phyloP scores from a whole-genome alignment of 2,113 vertebrate genomes.

The Patagioenas fasciata region DNA sequence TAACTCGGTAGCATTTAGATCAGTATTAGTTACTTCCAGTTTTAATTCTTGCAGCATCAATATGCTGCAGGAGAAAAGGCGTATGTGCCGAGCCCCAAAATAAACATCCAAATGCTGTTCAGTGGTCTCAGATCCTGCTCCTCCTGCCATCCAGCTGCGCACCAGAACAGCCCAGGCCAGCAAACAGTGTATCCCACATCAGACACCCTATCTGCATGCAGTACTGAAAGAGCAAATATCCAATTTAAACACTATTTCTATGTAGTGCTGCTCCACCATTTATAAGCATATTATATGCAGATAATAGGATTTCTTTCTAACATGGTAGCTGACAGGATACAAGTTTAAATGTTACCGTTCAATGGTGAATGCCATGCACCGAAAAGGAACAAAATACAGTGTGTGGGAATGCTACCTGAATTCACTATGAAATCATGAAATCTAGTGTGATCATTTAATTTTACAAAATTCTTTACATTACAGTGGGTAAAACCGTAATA shows the following conservation, averaged over 20 bases:
- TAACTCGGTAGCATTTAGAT: not conserved
- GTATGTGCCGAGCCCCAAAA: not conserved
- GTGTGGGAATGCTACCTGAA: slow-evolving; percentile 47
- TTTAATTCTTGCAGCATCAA: not conserved
- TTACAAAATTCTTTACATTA: slow-evolving; percentile 71
- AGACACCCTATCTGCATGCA: slow-evolving; percentile 66
- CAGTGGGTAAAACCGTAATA: slow-evolving; percentile 69
- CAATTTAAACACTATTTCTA: slow-evolving; percentile 41
- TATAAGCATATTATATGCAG: slow-evolving; percentile 47
- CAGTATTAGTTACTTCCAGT: not conserved
- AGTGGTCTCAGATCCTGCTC: not conserved
- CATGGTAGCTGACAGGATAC: not conserved
- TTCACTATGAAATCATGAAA: slow-evolving; percentile 60
- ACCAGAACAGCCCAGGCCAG: not conserved
- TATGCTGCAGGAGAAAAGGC: not conserved
- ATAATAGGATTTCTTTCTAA: slow-evolving; percentile 46
- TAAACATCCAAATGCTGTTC: not conserved
- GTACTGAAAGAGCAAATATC: slow-evolving; percentile 51
- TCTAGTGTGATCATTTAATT: slow-evolving; percentile 4
- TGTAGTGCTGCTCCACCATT: slow-evolving; percentile 45
- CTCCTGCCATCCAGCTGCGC: not conserved
- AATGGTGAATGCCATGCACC: slow-evolving; percentile 33
- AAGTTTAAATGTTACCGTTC: not conserved
- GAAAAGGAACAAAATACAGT: slow-evolving; percentile 24
- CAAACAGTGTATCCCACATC: not conserved